A percentile compares a stretch with the other conserved stretches of the same genome.
Evolutionary conservation across 2,888 invertebrate species (phyloP).

Genomic region (Andrena dorsata): DNA sequence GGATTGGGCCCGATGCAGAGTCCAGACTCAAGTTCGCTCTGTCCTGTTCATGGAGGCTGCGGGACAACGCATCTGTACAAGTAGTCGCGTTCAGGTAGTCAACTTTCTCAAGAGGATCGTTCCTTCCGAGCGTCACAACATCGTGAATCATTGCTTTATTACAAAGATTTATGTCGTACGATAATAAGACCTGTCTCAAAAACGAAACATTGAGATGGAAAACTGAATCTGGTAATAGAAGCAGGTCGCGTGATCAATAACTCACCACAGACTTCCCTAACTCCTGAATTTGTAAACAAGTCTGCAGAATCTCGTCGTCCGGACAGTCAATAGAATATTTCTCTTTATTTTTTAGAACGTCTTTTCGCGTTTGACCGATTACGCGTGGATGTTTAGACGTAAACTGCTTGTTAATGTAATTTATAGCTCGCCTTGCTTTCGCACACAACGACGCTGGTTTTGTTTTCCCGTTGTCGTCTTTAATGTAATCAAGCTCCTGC

Average conservation of each 20-base stretch:
- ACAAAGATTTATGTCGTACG: conserved; percentile 84
- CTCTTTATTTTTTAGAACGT: conserved; percentile 76
- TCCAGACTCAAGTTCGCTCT: conserved; percentile 45
- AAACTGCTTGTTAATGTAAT: conserved; percentile 80
- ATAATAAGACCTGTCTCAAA: conserved; percentile 77
- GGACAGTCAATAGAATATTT: conserved; percentile 80
- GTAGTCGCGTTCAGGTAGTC: conserved; percentile 60
- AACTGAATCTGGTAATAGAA: background rate
- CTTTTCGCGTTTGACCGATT: conserved; percentile 80
- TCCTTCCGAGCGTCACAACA: conserved; percentile 75
- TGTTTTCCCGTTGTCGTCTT: conserved; percentile 75
- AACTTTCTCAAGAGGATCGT: conserved; percentile 79
- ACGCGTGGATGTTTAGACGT: conserved; percentile 79
- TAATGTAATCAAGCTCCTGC: conserved; percentile 83
- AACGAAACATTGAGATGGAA: background rate
- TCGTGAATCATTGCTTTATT: conserved; percentile 83
- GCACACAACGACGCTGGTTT: conserved; percentile 68
- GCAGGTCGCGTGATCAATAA: conserved; percentile 11
- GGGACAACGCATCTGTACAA: conserved; percentile 19
- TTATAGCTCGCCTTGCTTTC: conserved; percentile 80
- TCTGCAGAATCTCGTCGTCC: conserved; percentile 85
- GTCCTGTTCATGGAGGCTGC: conserved; percentile 25
- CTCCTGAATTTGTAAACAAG: conserved; percentile 83
- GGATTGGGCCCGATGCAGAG: conserved; percentile 48
- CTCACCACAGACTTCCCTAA: conserved; percentile 78